Conservation (phyloP, 1,140 invertebrate genomes). For the Pseudobourletiella spinata region DNA sequence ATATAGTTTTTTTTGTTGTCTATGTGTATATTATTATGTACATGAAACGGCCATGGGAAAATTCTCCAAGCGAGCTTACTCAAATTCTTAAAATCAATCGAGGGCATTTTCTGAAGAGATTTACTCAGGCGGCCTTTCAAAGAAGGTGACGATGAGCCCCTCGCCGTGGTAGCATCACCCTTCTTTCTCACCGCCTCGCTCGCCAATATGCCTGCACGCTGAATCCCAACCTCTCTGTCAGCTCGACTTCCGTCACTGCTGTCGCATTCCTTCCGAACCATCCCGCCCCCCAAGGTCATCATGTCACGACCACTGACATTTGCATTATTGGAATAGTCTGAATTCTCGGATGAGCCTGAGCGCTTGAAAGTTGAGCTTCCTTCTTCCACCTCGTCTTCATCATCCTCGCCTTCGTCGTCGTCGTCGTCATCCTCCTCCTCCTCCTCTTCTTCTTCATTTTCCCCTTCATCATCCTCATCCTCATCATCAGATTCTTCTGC, state of each 20-base stretch:
- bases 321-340: neutral
- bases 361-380: neutral
- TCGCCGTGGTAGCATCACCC: no score
- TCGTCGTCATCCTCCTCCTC: neutral
- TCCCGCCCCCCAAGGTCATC: neutral
- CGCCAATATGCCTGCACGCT: no score
- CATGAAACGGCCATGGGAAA: no score
- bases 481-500: conserved; percentile 9
- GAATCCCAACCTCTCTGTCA: neutral
- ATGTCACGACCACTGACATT: conserved; percentile 1
- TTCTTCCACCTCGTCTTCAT: neutral
- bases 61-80: conserved; percentile 3
- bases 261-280: neutral
- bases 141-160: neutral
- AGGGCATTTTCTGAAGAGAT: conserved; percentile 30
- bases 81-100: conserved; percentile 26
- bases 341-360: conserved; percentile 2
- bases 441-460: neutral
- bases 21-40: no score
- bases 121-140: neutral
- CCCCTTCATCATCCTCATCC: conserved; percentile 2
- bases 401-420: neutral
- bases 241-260: neutral
- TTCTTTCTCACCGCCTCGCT: no score
- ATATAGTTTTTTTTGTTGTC: no score